Base-by-base conservation (phyloP, 2,797 vertebrate species). In the Trachurus trachurus region DNA sequence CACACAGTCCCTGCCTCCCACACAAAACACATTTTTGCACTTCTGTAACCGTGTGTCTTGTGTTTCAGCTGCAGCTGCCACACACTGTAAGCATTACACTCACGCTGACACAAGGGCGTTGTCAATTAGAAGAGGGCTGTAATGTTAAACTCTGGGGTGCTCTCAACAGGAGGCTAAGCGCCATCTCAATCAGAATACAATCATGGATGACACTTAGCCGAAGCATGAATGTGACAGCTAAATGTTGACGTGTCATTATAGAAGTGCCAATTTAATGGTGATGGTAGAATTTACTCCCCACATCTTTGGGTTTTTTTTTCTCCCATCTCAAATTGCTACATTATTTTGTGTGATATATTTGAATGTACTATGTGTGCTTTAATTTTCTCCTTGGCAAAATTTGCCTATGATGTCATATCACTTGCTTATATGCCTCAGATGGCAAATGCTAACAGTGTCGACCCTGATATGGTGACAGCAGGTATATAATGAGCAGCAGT, bases 151-250 rank as follows among this genome's bases (percentile, higher is more conserved):
- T 81, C 62, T 34, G 66, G 68, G 49, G 74, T 37, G 56, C 70
- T 62, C 81, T 75, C 86, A 79, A 53, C 50, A 59, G 62, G 83
- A 81, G 58, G 59, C 70, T 84, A 71, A 90, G 77, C 44, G 1
- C 4, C 67, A 72, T 82, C 82, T 74, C 61, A 84, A 79, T 84
- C 75, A 83, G 63, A 81, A 82, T 66, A 73, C 78, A 87, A 83
- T 81, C 64, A 80, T 26, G 3, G 26, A 67, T 76, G 78, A 83
- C 76, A 75, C 72, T 81, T 49, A 68, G 66, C 76, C 66, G 53
- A 67, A 57, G 50, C 19, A 44, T 13, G 11, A 59, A 65, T 78
- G 63, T 77, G 54, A 88, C 81, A 63, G 58, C 64, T 59, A 62
- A 78, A 82, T 76, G 57, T 22, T 66, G 19, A 70, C 67, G 71